Base-by-base conservation (phyloP, 64 coral and sea anemone species). In the Montipora cactus region DNA sequence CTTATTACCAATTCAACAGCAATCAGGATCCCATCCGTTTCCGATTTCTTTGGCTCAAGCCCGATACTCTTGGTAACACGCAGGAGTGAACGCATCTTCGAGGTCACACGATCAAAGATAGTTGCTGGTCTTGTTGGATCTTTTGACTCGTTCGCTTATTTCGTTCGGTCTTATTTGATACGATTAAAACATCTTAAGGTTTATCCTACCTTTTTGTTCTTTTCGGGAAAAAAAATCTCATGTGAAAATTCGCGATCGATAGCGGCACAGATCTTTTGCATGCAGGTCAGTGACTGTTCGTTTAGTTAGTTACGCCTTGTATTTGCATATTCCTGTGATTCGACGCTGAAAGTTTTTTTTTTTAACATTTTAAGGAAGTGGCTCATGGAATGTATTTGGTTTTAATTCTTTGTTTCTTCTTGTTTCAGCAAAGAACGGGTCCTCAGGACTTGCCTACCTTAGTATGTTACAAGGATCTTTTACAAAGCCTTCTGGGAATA, bases 341-440 rank as follows among this genome's bases (percentile, higher is more conserved):
- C 9, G 11, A 64, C 0, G 16, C 16, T 49, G 47, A 57, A 57
- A 3, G 53, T 57, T 57, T 19, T 46, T 21, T 21, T 80, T 21
- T 37, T 37, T 37, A 37, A 28, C 5, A 80, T 5, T 25, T 7
- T 25, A 57, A 57, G 53, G 44, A 5, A 49, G 44, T 80, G 67
- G 15, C 67, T 48, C 61, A 72, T 18, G 3, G 46, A 16, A 68
- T 15, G 11, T 4, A 0, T 87, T 25, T n/a, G 23, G 76, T 10
- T 69, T 11, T 23, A 6, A 5, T 28, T 9, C 13, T 37, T 59
- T 19, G 12, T 13, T 76, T 85, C 8, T 61, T 67, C 16, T 62
- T 69, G 5, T 96, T 96, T 79, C 89, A 99, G 97, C 91, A 99
- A 37, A 92, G 95, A 49, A 52, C 95, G 92, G 97, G 97, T 59